Evolutionary conservation across 2,888 invertebrate species (phyloP), one percentile per base, ranked within the genome.

Genomic region (Clistopyga incitator): DNA sequence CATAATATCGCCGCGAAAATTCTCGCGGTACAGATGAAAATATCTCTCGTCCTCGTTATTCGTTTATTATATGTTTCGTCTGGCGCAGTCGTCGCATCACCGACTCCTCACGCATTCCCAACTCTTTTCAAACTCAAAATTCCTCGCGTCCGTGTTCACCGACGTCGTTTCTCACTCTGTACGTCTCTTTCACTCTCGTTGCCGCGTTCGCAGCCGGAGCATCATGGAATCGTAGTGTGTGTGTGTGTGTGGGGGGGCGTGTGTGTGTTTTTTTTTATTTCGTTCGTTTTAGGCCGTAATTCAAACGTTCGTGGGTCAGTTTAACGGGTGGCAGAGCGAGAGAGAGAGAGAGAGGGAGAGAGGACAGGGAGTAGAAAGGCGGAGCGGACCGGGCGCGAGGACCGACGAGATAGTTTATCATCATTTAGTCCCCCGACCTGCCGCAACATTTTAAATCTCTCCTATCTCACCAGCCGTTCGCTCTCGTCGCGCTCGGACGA

Each of bases 381-480:
- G 59, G 68, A 68, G 64, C 52, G 38, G 47, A 20, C 68, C 50
- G 64, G 61, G 78, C 54, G 71, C 64, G 45, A 42, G 65, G 90
- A 88, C 90, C 89, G 88, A 86, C 89, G 89, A 90, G 91, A 92
- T 92, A 92, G 92, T 93, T 93, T 92, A 92, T 93, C 92, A 93
- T 93, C 92, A 90, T 92, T 92, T 92, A 91, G 91, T 89, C 89
- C 87, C 88, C 87, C 88, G 89, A 92, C 92, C 92, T 92, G 89
- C 92, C 90, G 89, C 90, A 92, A 92, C 91, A 91, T 92, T 92
- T 92, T 92, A 92, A 92, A 92, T 91, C 91, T 92, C 90, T 90
- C 89, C 90, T 90, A 91, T 91, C 90, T 91, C 86, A 85, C 87
- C 86, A 84, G 82, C 84, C 87, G 88, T 54, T 75, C 59, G 61